Conservation (phyloP, 1,140 invertebrate species). For the Bombus superbus region DNA sequence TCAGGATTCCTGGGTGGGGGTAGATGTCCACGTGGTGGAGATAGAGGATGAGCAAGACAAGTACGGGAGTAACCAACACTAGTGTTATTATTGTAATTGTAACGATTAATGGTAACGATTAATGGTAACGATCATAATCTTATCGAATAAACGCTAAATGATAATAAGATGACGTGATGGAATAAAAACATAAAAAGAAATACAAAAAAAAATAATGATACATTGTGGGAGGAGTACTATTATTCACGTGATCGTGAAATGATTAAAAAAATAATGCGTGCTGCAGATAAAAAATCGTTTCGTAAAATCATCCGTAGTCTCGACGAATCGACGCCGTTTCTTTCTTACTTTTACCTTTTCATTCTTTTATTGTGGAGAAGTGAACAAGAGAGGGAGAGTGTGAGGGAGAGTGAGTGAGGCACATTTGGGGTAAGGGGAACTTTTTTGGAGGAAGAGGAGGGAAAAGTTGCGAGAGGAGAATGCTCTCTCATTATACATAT, state of each 20-base stretch:
- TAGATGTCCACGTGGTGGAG: slow-evolving; percentile 25
- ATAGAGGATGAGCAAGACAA: neutral
- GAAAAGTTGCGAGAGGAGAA: slow-evolving; percentile 65
- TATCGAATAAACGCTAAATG: slow-evolving; percentile 75
- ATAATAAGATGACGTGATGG: slow-evolving; percentile 55
- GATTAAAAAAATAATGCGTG: slow-evolving; percentile 75
- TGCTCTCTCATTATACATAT: slow-evolving; percentile 75
- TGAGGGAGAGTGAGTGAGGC: slow-evolving; percentile 45
- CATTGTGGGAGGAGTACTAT: slow-evolving; percentile 43
- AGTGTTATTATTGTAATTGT: slow-evolving; percentile 82
- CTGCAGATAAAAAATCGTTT: slow-evolving; percentile 74
- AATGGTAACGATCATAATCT: slow-evolving; percentile 81
- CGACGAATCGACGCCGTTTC: slow-evolving; percentile 45
- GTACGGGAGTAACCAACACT: slow-evolving; percentile 74
- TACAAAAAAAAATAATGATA: slow-evolving; percentile 24
- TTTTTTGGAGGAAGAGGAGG: neutral
- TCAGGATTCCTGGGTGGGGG: slow-evolving; percentile 4
- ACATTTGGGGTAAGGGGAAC: neutral
- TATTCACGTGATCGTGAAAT: slow-evolving; percentile 63
- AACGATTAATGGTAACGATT: too few species aligned
- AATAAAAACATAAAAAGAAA: slow-evolving; percentile 45
- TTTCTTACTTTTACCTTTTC: slow-evolving; percentile 50
- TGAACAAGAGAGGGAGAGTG: slow-evolving; percentile 20
- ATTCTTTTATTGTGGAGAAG: slow-evolving; percentile 41
- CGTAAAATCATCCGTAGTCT: slow-evolving; percentile 77